Evolutionary conservation across 2,888 invertebrate species (phyloP).

Genomic region (Tetropium fuscum): DNA sequence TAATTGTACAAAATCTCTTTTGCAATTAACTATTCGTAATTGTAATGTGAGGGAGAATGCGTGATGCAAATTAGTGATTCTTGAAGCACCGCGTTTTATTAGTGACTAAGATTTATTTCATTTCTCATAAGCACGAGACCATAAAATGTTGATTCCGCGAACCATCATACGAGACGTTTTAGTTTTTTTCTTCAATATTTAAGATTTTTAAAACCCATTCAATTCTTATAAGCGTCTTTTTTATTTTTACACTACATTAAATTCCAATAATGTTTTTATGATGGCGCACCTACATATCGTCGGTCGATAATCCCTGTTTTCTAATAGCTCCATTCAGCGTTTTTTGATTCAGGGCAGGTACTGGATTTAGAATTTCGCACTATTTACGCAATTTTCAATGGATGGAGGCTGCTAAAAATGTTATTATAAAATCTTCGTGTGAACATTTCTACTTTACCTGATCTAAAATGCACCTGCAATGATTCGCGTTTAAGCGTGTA

Average conservation of each 20-base stretch:
- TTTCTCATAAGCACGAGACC: slow-evolving; percentile 55
- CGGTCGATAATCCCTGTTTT: slow-evolving; percentile 30
- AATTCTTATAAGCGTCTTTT: neutral
- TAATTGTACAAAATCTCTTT: slow-evolving; percentile 28
- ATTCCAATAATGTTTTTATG: slow-evolving; percentile 37
- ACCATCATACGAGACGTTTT: slow-evolving; percentile 23
- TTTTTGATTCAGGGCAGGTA: slow-evolving; percentile 31
- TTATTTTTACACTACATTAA: slow-evolving; percentile 47
- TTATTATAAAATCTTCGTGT: slow-evolving; percentile 22
- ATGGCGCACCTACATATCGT: slow-evolving; percentile 38
- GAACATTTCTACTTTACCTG: neutral
- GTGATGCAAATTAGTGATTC: slow-evolving; percentile 60
- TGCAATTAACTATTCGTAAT: slow-evolving; percentile 55
- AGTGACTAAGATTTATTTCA: slow-evolving; percentile 54
- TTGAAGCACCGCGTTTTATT: slow-evolving; percentile 33
- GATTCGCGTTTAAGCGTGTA: neutral
- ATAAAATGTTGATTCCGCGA: slow-evolving; percentile 54
- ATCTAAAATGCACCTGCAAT: slow-evolving; percentile 13
- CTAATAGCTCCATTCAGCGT: slow-evolving; percentile 32
- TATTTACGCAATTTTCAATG: slow-evolving; percentile 36
- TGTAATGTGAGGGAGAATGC: slow-evolving; percentile 62
- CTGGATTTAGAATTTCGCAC: slow-evolving; percentile 37
- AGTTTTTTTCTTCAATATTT: slow-evolving; percentile 18
- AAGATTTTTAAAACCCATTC: slow-evolving; percentile 27
- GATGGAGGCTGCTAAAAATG: neutral